Evolutionary conservation across 2,888 invertebrate species (phyloP), one percentile per base, ranked within the genome.

Genomic region (Drosophila anomalata): DNA sequence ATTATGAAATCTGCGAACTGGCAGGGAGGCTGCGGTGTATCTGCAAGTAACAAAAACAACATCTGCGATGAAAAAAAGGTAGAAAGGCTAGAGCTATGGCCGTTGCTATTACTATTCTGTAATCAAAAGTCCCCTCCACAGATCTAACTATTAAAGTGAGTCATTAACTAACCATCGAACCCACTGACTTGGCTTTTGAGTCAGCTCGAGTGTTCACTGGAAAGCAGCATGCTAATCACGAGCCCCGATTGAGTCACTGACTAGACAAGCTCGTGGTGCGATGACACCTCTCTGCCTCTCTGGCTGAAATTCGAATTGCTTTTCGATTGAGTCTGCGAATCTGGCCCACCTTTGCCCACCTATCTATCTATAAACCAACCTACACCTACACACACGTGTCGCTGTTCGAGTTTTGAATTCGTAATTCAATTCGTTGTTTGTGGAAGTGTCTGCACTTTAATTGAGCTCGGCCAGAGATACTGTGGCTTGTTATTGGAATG

Each of bases 1-100:
- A 83, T 86, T 83, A 76, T 61, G 84, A 84, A 84, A 87, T 86
- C 71, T 77, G 83, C 68, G 73, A 84, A 84, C 81, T 87, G 67
- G 62, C 61, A 46, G 41, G 59, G 17, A 3, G 2, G 67, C 61
- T 72, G 79, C 62, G 68, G 48, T 67, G 56, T 73, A 59, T 68
- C 75, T 78, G 56, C 53, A 67, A 77, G 57, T 52, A 36, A 42
- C 31, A 48, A 58, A 36, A 41, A 8, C 8, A 59, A 60, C 42
- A 59, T 52, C 56, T 47, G 41, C 3, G 14, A 31, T 36, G 54
- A 50, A 62, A 75, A 62, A 62, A 75, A 50, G 75, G 62, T 67
- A 51, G 61, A 75, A 76, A 67, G 83, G 66, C 59, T 42, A 14
- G 54, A 5, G 22, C 7, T 11, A 29, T 7, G 5, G 68, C 17